A percentile compares a stretch with the other conserved stretches of the same genome.
Conservation (phyloP, 2,888 invertebrate species). For the Spodoptera picta region DNA sequence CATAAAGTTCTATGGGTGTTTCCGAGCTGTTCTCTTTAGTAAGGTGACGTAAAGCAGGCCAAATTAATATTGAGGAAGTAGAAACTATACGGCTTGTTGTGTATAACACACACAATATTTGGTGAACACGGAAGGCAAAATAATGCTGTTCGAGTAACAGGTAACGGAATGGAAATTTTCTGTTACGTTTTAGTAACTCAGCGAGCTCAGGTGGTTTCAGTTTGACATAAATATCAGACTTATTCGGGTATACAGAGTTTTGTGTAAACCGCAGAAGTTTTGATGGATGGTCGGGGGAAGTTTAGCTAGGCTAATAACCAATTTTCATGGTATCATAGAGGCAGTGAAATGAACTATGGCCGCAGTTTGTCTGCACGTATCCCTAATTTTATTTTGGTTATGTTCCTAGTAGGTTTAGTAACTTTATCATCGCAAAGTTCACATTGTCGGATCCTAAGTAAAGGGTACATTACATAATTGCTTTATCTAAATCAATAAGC, state of each 20-base stretch:
- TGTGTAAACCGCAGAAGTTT: slow-evolving; percentile 36
- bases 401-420: neutral
- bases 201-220: slow-evolving; percentile 20
- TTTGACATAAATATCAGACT: slow-evolving; percentile 32
- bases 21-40: slow-evolving; percentile 41
- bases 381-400: neutral
- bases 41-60: slow-evolving; percentile 28
- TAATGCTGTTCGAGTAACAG: slow-evolving; percentile 6
- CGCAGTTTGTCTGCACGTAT: neutral
- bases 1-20: slow-evolving; percentile 51
- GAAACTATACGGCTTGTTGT: slow-evolving; percentile 8
- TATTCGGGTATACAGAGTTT: slow-evolving; percentile 26
- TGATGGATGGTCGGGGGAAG: slow-evolving; percentile 41
- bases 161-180: slow-evolving; percentile 5
- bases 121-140: slow-evolving; percentile 11
- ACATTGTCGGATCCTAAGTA: neutral
- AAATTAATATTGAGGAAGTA: slow-evolving; percentile 22
- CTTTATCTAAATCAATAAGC: slow-evolving; percentile 18
- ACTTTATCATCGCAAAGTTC: neutral
- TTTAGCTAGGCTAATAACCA: slow-evolving; percentile 25
- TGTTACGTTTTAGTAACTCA: slow-evolving; percentile 9
- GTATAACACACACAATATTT: neutral
- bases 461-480: slow-evolving; percentile 19
- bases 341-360: slow-evolving; percentile 4
- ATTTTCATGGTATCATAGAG: slow-evolving; percentile 5